Percentiles rank a stretch among this genome's conserved stretches.
phyloP scores from a whole-genome alignment of 2,888 invertebrate species.

The Euplexia lucipara region DNA sequence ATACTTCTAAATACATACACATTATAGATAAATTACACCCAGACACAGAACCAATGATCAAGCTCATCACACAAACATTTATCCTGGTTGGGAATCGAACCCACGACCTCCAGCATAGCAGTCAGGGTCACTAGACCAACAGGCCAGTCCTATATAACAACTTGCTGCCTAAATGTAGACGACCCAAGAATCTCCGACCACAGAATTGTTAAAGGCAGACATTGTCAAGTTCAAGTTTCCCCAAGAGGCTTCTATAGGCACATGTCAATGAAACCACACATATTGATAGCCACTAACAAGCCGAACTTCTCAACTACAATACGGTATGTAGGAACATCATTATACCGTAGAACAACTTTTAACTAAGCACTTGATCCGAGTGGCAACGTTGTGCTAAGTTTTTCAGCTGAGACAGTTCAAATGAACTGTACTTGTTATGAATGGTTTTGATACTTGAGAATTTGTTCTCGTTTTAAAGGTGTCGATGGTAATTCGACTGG shows the following conservation, averaged over 20 bases:
- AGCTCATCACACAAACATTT: too few species aligned
- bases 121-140: too few species aligned
- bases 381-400: conserved; percentile 38
- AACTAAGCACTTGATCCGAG: conserved; percentile 51
- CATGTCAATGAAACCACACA: conserved; percentile 19
- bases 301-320: conserved; percentile 36
- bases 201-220: neutral
- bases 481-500: too few species aligned
- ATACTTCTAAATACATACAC: too few species aligned
- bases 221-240: neutral
- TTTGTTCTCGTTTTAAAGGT: neutral
- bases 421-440: neutral
- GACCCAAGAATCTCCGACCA: neutral
- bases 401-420: conserved; percentile 25
- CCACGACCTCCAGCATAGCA: too few species aligned
- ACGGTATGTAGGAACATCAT: conserved; percentile 40
- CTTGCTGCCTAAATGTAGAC: too few species aligned
- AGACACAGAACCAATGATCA: too few species aligned
- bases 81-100: too few species aligned
- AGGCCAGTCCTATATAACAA: too few species aligned
- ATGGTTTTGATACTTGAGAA: conserved; percentile 20
- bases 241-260: neutral
- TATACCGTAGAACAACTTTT: conserved; percentile 48
- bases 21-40: too few species aligned
- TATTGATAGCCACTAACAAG: conserved; percentile 47